These are phyloP conservation scores for Fopius arisanus DNA, from an alignment of 1,140 invertebrate species.

Conservation along the genomic window DNA sequence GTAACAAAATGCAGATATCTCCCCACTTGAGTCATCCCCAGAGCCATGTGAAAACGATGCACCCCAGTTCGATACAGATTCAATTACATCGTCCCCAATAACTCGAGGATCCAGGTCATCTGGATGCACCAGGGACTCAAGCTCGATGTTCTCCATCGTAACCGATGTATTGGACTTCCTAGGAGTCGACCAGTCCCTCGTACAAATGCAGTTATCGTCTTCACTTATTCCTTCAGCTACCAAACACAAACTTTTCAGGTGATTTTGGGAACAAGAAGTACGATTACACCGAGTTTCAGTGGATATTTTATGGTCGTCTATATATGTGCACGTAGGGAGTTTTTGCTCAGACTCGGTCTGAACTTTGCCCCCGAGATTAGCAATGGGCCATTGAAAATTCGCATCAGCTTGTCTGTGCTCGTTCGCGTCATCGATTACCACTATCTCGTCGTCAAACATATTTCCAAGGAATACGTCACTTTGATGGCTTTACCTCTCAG, in stretches of 20 bases:
- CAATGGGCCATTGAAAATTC: conserved; percentile 6
- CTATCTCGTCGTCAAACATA: not conserved
- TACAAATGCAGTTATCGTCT: not conserved
- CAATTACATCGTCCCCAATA: not conserved
- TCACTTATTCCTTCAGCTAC: conserved; percentile 1
- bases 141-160: not conserved
- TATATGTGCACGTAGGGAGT: not conserved
- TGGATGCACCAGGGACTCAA: not conserved
- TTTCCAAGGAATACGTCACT: not conserved
- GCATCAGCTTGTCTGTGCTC: not conserved
- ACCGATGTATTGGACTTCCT: not conserved
- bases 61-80: not conserved
- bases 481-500: not conserved
- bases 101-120: not conserved
- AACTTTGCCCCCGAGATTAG: not conserved
- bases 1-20: conserved; percentile 41
- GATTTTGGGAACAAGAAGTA: not conserved
- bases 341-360: not conserved
- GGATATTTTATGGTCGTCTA: not conserved
- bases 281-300: not conserved
- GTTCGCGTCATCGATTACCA: not conserved
- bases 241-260: not conserved
- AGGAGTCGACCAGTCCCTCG: not conserved
- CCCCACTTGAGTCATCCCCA: not conserved
- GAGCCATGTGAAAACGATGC: not conserved